Evolutionary conservation across 1,140 invertebrate species (phyloP).

Genomic region (Ridgeia piscesae): DNA sequence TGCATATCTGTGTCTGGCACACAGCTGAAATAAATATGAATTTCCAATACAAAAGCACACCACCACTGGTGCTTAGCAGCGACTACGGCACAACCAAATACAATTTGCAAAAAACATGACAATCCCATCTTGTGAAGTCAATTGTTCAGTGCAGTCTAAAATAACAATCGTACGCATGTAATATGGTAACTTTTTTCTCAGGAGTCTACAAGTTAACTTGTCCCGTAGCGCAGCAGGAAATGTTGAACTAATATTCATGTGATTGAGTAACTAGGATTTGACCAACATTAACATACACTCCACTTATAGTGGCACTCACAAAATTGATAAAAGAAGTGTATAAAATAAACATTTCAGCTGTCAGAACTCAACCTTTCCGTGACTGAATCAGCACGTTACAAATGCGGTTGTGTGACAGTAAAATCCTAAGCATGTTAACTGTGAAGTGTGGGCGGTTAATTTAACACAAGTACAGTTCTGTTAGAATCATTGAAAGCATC

Average conservation of each 20-base stretch:
- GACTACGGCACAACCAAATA: background rate
- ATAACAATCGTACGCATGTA: background rate
- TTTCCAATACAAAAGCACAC: background rate
- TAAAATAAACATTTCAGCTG: no score
- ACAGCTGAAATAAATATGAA: background rate
- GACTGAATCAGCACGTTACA: no score
- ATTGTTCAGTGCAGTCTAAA: background rate
- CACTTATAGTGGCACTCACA: no score
- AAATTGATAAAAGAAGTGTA: no score
- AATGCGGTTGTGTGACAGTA: no score
- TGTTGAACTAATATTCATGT: background rate
- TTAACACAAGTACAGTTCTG: no score
- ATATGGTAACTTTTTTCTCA: background rate
- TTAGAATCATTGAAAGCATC: no score
- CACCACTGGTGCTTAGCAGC: background rate
- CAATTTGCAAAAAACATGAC: background rate
- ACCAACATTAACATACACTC: background rate
- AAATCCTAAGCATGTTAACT: no score
- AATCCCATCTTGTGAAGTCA: background rate
- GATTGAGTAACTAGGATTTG: background rate
- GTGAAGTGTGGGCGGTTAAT: no score
- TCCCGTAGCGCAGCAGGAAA: background rate
- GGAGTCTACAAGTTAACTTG: background rate
- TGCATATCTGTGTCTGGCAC: background rate
- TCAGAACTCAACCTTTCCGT: no score